Evolutionary conservation across 64 coral and sea anemone genomes (phyloP), one percentile per base, ranked within the genome.

Genomic region (Cladopsammia gracilis): DNA sequence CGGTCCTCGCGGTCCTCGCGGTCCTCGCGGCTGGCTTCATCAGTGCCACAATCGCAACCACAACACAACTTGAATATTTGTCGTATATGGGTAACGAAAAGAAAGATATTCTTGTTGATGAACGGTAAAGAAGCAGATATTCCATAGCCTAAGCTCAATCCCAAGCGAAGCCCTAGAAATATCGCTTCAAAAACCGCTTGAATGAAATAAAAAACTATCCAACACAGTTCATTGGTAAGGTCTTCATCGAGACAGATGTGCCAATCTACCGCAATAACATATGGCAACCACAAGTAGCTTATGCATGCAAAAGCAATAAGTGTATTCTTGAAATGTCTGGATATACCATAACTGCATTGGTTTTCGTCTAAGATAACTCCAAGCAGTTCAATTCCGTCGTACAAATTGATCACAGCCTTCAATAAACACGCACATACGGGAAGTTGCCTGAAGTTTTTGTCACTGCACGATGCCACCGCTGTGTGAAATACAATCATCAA

Each of bases 281-380:
- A 48, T 12, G 79, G 59, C 59, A 62, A 83, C 60, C 58, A 83
- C 79, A 83, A 6, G 15, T 48, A 48, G 3, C 26, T 65, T 65
- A 83, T 47, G n/a, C 60, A 83, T 47, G 60, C 18, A 83, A 83
- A 83, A 16, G 43, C 59, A 66, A 83, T 83, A 5, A 83, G 8
- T 1, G 42, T 48, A 14, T 83, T 65, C 44, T 48, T 83, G 58
- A 64, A 83, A 48, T 62, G 2, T 20, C 19, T 46, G 6, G 58
- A 22, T 22, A 83, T 83, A 49, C 45, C 61, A n/a, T 65, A 18
- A 9, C 45, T 49, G 42, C 45, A 83, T 58, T 48, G 16, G 59
- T 7, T 44, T 61, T 81, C 57, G 13, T 62, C 58, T 60, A 59
- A 42, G 3, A 64, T 7, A 19, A 66, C 45, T 47, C 57, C 34